A percentile compares a stretch with the other conserved stretches of the same genome.
These are phyloP conservation scores for Pterois miles DNA, from an alignment of 2,797 vertebrate species.

Conservation along the genomic window DNA sequence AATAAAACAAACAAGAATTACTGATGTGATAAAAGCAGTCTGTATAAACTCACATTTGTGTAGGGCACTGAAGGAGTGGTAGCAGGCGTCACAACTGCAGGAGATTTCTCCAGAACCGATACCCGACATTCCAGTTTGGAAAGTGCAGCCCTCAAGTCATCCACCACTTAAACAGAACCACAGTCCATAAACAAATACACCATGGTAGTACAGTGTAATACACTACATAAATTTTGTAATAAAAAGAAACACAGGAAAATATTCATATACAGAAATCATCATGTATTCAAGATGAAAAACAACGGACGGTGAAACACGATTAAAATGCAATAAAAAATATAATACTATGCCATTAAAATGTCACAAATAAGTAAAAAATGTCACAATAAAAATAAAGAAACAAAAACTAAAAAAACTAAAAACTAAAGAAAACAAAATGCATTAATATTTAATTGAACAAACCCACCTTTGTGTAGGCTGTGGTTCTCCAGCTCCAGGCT, in stretches of 20 bases:
- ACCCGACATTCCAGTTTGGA: conserved; percentile 90
- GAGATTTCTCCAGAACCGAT: conserved; percentile 86
- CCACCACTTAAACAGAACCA: conserved; percentile 82
- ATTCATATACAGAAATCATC: not conserved
- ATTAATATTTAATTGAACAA: not conserved
- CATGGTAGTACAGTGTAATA: not conserved
- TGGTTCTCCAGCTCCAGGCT: conserved; percentile 92
- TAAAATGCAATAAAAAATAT: too few relatives aligned
- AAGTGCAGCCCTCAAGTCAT: conserved; percentile 87
- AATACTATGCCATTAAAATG: too few relatives aligned
- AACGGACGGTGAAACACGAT: too few relatives aligned
- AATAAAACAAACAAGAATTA: not conserved
- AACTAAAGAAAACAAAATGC: not conserved
- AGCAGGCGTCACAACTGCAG: conserved; percentile 36
- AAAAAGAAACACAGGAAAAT: not conserved
- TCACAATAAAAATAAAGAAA: too few relatives aligned
- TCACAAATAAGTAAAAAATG: too few relatives aligned
- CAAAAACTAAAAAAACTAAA: too few relatives aligned
- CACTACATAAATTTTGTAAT: not conserved
- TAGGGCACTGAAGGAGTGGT: conserved; percentile 58
- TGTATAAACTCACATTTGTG: conserved; percentile 69
- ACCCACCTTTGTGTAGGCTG: conserved; percentile 87
- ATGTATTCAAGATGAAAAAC: not conserved
- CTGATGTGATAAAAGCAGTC: accelerated
- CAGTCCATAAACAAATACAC: not conserved